Conservation (phyloP, 2,888 invertebrate species). For the Erannis defoliaria region DNA sequence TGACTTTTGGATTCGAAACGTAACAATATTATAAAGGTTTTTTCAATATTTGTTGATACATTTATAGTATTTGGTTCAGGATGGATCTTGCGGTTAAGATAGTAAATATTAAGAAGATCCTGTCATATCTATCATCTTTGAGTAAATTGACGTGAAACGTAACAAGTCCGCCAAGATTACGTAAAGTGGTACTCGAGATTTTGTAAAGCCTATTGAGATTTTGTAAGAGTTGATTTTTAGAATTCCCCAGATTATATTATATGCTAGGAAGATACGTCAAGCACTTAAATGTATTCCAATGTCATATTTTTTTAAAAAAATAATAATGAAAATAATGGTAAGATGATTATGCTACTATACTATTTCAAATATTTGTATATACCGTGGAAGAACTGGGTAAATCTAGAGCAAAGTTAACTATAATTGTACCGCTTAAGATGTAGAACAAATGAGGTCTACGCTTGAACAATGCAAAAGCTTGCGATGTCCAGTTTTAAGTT, state of each 20-base stretch:
- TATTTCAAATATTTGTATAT: neutral
- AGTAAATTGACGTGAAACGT: neutral
- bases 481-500: constrained; percentile 6
- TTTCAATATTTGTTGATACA: too few species aligned
- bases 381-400: neutral
- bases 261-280: neutral
- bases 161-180: neutral
- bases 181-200: neutral
- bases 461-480: constrained; percentile 8
- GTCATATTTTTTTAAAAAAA: too few species aligned
- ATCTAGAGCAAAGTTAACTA: too few species aligned
- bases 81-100: neutral
- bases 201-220: neutral
- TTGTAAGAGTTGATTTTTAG: neutral
- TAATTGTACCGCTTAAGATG: too few species aligned
- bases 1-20: too few species aligned
- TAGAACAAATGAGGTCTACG: neutral
- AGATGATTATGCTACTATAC: neutral
- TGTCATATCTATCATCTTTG: constrained; percentile 11
- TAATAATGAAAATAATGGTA: too few species aligned
- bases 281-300: too few species aligned
- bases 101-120: constrained; percentile 1
- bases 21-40: too few species aligned
- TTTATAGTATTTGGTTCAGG: neutral
- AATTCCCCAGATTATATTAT: too few species aligned